These are phyloP conservation scores for Thymallus thymallus DNA, from an alignment of 2,113 vertebrate genomes.

Conservation along the genomic window DNA sequence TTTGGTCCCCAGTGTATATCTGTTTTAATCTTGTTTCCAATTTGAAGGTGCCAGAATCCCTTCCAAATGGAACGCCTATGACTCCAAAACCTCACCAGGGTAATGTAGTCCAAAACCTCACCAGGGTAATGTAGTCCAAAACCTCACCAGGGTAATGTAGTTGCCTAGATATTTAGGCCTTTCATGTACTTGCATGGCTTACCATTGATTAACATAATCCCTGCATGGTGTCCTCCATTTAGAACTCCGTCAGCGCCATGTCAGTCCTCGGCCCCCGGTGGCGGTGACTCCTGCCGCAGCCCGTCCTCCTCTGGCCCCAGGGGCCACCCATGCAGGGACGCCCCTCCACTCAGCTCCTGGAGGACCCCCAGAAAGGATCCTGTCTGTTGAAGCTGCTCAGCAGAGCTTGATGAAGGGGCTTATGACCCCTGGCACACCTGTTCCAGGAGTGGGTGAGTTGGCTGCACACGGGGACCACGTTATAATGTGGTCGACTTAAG, in stretches of 20 bases:
- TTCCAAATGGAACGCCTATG: conserved; percentile 76
- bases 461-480: conserved; percentile 73
- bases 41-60: conserved; percentile 81
- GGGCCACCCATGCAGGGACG: conserved; percentile 73
- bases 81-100: conserved; percentile 92
- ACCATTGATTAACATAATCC: background rate
- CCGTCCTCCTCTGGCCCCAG: conserved; percentile 64
- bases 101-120: conserved; percentile 81
- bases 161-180: background rate
- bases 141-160: conserved; percentile 89
- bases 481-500: conserved; percentile 74
- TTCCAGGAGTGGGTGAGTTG: conserved; percentile 93
- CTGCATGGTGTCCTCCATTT: conserved; percentile 43
- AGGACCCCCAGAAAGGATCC: conserved; percentile 83
- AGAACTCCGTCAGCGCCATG: conserved; percentile 92
- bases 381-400: conserved; percentile 75
- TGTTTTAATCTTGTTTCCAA: conserved; percentile 4
- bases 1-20: no score
- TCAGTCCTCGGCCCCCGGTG: conserved; percentile 76
- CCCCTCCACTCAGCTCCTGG: conserved; percentile 81
- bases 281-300: conserved; percentile 59
- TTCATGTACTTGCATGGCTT: background rate
- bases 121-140: conserved; percentile 96
- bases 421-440: conserved; percentile 85
- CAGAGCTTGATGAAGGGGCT: conserved; percentile 84